Evolutionary conservation across 2,888 invertebrate genomes (phyloP).

Genomic region (Linnaemya tessellans): DNA sequence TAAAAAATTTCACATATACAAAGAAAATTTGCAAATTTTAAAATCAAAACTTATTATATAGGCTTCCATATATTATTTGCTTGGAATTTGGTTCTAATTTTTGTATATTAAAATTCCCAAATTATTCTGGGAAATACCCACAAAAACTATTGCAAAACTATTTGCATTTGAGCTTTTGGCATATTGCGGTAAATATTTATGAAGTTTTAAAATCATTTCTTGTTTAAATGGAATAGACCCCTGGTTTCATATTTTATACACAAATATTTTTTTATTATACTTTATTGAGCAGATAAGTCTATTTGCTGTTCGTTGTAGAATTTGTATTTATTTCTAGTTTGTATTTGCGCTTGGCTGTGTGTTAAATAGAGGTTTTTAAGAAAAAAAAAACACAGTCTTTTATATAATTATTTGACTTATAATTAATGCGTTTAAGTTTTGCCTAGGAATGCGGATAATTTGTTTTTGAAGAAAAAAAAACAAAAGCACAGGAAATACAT

Average conservation of each 20-base stretch:
- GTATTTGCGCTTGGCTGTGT: not conserved
- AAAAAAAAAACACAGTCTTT: slow-evolving; percentile 16
- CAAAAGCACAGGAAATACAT: slow-evolving; percentile 1
- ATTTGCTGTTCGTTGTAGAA: slow-evolving; percentile 13
- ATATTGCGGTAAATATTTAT: not conserved
- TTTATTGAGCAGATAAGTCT: not conserved
- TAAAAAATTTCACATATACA: too few species aligned
- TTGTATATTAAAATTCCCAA: not conserved
- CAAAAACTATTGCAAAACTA: not conserved
- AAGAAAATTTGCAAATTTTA: too few species aligned
- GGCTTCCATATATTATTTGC: too few species aligned
- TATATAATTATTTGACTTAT: slow-evolving; percentile 48
- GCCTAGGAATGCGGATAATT: slow-evolving; percentile 69
- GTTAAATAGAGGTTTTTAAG: not conserved
- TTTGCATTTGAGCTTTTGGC: not conserved
- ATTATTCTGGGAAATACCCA: not conserved
- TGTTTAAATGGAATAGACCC: not conserved
- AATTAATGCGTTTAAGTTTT: slow-evolving; percentile 61
- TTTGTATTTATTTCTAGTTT: slow-evolving; percentile 6
- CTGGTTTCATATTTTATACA: not conserved
- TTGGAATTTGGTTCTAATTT: not conserved
- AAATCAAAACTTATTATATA: too few species aligned
- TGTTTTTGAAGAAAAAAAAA: slow-evolving; percentile 30
- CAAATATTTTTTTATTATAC: too few species aligned
- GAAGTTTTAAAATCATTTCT: not conserved